Conservation (phyloP, 2,888 invertebrate genomes). For the Netelia inedita region DNA sequence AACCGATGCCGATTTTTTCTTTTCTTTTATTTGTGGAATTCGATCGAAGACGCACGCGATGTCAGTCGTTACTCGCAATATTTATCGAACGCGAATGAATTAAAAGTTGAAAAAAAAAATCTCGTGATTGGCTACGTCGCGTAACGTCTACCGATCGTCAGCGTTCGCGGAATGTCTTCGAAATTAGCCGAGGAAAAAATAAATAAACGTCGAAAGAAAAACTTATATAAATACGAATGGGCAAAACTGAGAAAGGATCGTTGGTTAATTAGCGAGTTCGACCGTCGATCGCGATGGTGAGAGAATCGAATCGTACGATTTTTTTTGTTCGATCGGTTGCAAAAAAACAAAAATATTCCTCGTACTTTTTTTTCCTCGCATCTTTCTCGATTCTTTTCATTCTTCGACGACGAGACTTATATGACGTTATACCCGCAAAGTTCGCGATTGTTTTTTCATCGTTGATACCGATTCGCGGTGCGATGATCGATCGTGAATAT, state of each 20-base stretch:
- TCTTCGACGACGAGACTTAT: background rate
- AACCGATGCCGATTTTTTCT: background rate
- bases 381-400: background rate
- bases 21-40: background rate
- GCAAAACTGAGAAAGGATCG: background rate
- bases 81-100: background rate
- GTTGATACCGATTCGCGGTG: too few relatives aligned
- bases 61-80: background rate
- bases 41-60: background rate
- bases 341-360: background rate
- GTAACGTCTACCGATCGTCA: background rate
- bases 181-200: background rate
- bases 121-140: background rate
- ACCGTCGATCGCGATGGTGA: background rate
- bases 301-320: background rate
- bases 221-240: too few relatives aligned
- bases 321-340: background rate
- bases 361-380: background rate
- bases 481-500: background rate
- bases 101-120: background rate
- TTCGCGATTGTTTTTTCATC: too few relatives aligned
- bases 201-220: background rate
- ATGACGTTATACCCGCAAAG: too few relatives aligned
- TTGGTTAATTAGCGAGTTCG: background rate
- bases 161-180: background rate